These are phyloP conservation scores for Pachymerium ferrugineum DNA, from an alignment of 2,888 invertebrate genomes.

Conservation along the genomic window DNA sequence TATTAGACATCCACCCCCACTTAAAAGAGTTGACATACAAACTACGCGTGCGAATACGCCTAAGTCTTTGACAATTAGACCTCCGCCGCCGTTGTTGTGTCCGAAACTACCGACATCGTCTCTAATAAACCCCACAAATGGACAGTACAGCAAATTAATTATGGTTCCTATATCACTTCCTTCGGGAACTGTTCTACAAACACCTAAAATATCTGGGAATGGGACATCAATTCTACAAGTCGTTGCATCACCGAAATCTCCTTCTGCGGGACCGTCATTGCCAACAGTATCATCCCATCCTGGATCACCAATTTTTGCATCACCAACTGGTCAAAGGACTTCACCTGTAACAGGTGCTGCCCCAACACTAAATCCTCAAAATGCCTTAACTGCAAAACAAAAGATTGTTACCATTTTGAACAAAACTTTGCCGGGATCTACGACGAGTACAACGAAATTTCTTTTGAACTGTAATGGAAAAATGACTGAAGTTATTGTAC, in stretches of 20 bases:
- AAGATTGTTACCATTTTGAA: neutral
- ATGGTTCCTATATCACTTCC: neutral
- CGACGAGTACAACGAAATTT: neutral
- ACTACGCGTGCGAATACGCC: no score
- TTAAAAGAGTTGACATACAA: neutral
- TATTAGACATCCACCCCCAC: neutral
- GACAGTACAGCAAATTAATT: no score
- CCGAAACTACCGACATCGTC: no score
- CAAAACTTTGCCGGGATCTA: neutral
- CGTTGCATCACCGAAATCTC: no score
- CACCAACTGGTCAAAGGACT: no score
- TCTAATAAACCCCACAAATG: no score
- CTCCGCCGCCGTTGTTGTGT: neutral
- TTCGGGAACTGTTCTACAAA: neutral
- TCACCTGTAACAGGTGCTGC: no score
- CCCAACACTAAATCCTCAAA: neutral
- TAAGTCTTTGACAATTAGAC: neutral
- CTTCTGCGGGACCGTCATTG: no score
- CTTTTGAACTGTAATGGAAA: neutral
- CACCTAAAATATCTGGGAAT: no score
- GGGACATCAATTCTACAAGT: no score
- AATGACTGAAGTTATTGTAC: slow-evolving; percentile 11
- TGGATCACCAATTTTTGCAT: no score
- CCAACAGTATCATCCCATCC: no score
- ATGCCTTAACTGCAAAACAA: neutral